Base-by-base conservation (phyloP, 2,797 vertebrate genomes). In the Siniperca scherzeri region DNA sequence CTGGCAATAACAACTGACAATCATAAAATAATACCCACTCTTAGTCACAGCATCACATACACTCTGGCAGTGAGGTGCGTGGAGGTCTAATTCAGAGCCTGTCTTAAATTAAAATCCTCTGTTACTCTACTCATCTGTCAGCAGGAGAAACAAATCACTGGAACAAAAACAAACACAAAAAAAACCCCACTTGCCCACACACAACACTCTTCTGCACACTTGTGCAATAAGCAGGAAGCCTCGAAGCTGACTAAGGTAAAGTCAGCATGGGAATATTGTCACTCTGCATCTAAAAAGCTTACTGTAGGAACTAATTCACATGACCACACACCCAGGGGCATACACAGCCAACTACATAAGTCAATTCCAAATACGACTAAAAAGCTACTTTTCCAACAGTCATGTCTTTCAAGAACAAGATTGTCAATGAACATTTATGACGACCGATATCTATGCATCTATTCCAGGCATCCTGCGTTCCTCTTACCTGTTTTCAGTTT, bases 401-500 rank as follows among this genome's bases (percentile, higher is more conserved):
- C 59, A 9, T 5, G 12, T 25, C 27, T 30, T 56, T 50, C 4
- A 16, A 55, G n/a, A 19, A 52, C 25, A 50, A 5, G 17, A 40
- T 0, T 33, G 17, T 38, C 40, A 21, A 16, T 40, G 4, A 61
- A 9, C 3, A 14, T 48, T 40, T 50, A 16, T 5, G 6, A 22
- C 0, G 1, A 14, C 7, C 21, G 2, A 61, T 7, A 36, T 30
- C 52, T 7, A 13, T 21, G 3, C 14, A 10, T 62, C 42, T 5
- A 19, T 17, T 19, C 30, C 40, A 25, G 6, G n/a, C 33, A 27
- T 46, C 33, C 25, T 42, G 46, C 2, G 62, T 16, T 78, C 56
- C 10, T 81, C 92, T 88, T 93, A 96, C 96, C 96, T 95, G 94
- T 48, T 87, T 82, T 95, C 55, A 73, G 56, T 84, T 95, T 95